phyloP scores from a whole-genome alignment of 2,888 invertebrate species.

The Argyra leucocephala region DNA sequence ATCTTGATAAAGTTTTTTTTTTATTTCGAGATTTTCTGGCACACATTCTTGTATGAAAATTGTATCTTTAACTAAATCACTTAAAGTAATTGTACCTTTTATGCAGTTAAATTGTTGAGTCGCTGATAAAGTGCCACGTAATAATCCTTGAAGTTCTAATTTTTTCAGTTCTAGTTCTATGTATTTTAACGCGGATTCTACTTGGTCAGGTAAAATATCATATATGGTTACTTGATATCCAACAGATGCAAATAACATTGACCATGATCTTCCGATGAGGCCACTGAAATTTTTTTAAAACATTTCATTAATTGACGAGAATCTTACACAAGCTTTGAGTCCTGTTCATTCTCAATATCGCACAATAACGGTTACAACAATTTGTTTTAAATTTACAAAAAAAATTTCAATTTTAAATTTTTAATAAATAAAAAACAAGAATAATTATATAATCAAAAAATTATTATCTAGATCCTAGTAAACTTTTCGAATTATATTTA shows the following conservation, averaged over 20 bases:
- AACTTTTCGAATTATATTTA: too few species aligned
- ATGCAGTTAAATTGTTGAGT: slow-evolving; percentile 68
- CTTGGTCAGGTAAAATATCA: slow-evolving; percentile 70
- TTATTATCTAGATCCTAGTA: too few species aligned
- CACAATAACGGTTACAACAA: too few species aligned
- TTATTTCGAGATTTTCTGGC: slow-evolving; percentile 78
- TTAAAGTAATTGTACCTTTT: slow-evolving; percentile 59
- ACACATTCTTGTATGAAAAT: slow-evolving; percentile 87
- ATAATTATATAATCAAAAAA: too few species aligned
- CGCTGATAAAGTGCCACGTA: slow-evolving; percentile 67
- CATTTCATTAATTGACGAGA: too few species aligned
- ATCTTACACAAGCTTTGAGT: too few species aligned
- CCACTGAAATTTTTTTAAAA: slow-evolving; percentile 80
- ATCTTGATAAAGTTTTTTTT: slow-evolving; percentile 66
- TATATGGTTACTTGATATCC: slow-evolving; percentile 82
- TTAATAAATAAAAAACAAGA: too few species aligned
- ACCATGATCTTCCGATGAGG: slow-evolving; percentile 91
- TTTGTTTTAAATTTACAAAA: too few species aligned
- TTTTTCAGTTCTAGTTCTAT: slow-evolving; percentile 62
- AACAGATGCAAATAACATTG: slow-evolving; percentile 89
- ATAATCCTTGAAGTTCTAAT: slow-evolving; percentile 59
- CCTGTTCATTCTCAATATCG: too few species aligned
- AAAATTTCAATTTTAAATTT: too few species aligned
- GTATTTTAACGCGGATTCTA: slow-evolving; percentile 62
- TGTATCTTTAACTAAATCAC: slow-evolving; percentile 63